Evolutionary conservation across 2,113 vertebrate genomes (phyloP).

Genomic region (Pachyramphus minor): DNA sequence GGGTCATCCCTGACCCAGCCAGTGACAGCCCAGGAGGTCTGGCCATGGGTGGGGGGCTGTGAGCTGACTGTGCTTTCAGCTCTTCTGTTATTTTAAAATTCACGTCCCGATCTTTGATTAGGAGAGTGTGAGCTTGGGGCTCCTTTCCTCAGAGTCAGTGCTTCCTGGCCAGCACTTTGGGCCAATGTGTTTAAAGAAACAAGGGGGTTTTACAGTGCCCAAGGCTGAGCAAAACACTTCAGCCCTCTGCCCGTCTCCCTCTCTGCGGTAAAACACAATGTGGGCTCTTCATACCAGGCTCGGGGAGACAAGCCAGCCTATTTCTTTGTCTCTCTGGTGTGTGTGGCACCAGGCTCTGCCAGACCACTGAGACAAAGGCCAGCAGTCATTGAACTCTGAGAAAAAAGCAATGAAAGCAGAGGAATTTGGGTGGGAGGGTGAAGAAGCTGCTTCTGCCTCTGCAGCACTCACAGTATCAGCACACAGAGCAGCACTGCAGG

Average conservation of each 20-base stretch:
- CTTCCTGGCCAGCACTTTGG: neutral
- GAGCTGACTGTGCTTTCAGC: neutral
- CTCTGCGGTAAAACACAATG: neutral
- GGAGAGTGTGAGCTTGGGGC: neutral
- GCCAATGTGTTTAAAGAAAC: neutral
- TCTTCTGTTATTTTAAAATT: neutral
- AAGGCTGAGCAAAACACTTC: neutral
- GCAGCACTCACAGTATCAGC: neutral
- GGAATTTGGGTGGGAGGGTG: constrained; percentile 5
- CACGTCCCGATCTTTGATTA: neutral
- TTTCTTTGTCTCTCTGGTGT: neutral
- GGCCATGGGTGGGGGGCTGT: neutral
- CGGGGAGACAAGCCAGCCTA: neutral
- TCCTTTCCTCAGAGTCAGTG: neutral
- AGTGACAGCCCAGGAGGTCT: neutral
- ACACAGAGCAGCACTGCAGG: neutral
- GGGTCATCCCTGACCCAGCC: neutral
- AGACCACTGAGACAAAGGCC: neutral
- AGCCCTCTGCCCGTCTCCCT: neutral
- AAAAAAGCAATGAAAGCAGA: neutral
- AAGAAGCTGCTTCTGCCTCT: neutral
- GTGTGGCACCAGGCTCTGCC: constrained; percentile 24
- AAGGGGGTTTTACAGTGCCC: neutral
- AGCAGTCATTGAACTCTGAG: neutral
- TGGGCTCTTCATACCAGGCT: neutral